Conservation (phyloP, 2,888 invertebrate species). For the Melanostoma mellinum region DNA sequence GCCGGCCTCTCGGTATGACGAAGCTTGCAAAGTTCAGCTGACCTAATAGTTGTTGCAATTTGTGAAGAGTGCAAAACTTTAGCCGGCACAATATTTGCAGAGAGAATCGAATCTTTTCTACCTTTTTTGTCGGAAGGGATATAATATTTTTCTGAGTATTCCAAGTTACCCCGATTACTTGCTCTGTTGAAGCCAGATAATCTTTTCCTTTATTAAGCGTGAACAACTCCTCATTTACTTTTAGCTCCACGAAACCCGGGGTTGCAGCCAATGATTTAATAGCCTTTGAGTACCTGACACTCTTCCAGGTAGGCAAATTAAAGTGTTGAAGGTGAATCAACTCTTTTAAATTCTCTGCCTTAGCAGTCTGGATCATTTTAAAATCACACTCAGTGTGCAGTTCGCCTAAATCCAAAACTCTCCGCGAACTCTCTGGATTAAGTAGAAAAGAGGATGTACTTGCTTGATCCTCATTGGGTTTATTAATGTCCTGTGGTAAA, state of each 20-base stretch:
- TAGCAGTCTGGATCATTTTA: slow-evolving; percentile 1
- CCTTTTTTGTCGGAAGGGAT: background rate
- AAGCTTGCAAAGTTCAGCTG: slow-evolving; percentile 14
- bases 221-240: slow-evolving; percentile 22
- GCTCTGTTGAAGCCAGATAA: slow-evolving; percentile 31
- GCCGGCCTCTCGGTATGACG: slow-evolving; percentile 17
- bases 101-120: background rate
- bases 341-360: background rate
- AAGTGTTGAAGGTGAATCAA: background rate
- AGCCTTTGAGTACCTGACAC: slow-evolving; percentile 37
- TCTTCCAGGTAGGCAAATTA: slow-evolving; percentile 14
- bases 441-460: slow-evolving; percentile 18
- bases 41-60: background rate
- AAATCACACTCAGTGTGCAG: slow-evolving; percentile 15
- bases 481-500: background rate
- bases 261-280: slow-evolving; percentile 7
- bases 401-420: background rate
- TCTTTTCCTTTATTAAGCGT: slow-evolving; percentile 25
- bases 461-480: background rate
- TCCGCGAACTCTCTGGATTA: slow-evolving; percentile 20
- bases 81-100: background rate
- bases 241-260: slow-evolving; percentile 27
- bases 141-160: slow-evolving; percentile 9
- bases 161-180: slow-evolving; percentile 6
- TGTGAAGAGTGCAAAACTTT: background rate